Evolutionary conservation across 2,113 vertebrate species (phyloP).

Genomic region (Chrysochloris asiatica): DNA sequence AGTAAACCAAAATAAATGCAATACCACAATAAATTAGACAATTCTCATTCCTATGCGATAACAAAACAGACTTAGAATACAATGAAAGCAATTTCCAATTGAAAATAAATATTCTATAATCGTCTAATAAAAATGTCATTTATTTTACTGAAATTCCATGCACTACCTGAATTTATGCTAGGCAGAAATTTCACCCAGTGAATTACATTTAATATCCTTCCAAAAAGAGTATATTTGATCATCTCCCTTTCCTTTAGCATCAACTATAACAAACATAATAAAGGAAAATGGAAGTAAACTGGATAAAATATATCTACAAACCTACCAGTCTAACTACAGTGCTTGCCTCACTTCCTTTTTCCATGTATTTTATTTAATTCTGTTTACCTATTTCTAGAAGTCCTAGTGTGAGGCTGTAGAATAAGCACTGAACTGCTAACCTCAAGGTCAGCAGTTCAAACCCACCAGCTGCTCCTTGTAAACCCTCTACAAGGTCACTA

Average conservation of each 20-base stretch:
- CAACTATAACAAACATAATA: constrained; percentile 17
- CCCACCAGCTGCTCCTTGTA: too few species aligned
- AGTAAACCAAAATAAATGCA: constrained; percentile 41
- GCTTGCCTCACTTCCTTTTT: not conserved
- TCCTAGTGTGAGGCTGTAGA: too few species aligned
- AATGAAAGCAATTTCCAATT: constrained; percentile 49
- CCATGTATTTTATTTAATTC: not conserved
- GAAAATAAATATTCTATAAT: constrained; percentile 41
- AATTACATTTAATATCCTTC: constrained; percentile 17
- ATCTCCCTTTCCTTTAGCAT: not conserved
- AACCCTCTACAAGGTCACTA: too few species aligned
- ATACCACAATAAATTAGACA: not conserved
- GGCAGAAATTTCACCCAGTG: not conserved
- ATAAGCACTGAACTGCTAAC: too few species aligned
- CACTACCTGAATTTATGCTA: constrained; percentile 16
- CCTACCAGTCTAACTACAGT: not conserved
- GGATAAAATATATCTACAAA: constrained; percentile 34
- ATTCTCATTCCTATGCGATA: not conserved
- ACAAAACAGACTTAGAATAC: not conserved
- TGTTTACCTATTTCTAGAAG: not conserved
- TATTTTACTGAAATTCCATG: constrained; percentile 22
- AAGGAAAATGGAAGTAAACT: constrained; percentile 3
- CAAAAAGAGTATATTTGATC: constrained; percentile 11
- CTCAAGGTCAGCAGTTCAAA: too few species aligned
- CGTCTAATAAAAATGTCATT: constrained; percentile 41